These are phyloP conservation scores for Cryptotermes secundus DNA, from an alignment of 1,140 invertebrate species.

Conservation along the genomic window DNA sequence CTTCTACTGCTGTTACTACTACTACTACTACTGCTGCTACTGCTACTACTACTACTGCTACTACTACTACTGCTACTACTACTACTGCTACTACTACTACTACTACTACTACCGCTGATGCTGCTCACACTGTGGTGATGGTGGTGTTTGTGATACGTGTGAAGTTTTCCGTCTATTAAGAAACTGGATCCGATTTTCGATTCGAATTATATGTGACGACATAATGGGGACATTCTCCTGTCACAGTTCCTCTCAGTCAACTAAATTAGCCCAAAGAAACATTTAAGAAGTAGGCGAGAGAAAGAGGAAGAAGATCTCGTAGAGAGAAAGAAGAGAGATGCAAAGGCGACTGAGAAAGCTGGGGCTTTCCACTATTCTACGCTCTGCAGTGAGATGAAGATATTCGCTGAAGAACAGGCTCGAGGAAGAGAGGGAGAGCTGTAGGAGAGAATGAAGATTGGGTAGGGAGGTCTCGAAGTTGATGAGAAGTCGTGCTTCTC, in stretches of 20 bases:
- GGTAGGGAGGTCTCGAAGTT: background rate
- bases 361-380: background rate
- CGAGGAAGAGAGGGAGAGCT: background rate
- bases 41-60: no score
- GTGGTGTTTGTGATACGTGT: no score
- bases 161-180: no score
- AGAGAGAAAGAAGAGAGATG: background rate
- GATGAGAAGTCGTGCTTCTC: background rate
- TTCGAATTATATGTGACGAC: no score
- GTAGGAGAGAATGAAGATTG: slow-evolving; percentile 4
- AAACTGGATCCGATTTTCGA: no score
- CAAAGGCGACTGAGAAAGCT: background rate
- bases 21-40: background rate
- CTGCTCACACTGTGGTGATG: no score
- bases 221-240: no score
- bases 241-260: no score
- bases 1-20: background rate
- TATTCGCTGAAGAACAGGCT: background rate
- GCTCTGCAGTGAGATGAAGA: background rate
- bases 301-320: background rate
- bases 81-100: no score
- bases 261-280: no score
- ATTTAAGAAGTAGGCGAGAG: background rate
- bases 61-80: no score
- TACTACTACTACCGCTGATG: no score